These are phyloP conservation scores for Manduca sexta DNA, from an alignment of 1,140 invertebrate species.

Conservation along the genomic window DNA sequence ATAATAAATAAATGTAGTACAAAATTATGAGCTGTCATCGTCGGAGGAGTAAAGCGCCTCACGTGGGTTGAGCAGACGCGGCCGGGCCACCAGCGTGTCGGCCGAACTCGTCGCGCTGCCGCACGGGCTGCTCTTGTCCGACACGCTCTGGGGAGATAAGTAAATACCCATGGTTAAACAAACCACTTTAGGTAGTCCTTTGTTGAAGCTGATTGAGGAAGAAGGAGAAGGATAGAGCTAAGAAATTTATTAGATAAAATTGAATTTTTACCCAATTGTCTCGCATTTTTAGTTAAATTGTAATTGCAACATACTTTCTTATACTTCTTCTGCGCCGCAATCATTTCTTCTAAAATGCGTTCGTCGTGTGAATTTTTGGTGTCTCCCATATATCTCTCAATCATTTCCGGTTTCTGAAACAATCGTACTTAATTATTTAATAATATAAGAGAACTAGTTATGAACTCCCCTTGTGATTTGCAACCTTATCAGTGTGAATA, in stretches of 20 bases:
- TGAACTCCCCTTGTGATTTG: no score
- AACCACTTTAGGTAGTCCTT: neutral
- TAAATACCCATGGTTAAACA: conserved; percentile 2
- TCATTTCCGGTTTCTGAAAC: conserved; percentile 49
- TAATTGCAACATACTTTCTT: conserved; percentile 30
- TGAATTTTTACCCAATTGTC: no score
- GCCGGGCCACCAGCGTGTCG: conserved; percentile 44
- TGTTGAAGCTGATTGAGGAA: neutral
- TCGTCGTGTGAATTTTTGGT: conserved; percentile 28
- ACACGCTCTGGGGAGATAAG: conserved; percentile 4
- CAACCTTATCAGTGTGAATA: no score
- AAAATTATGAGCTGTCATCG: conserved; percentile 26
- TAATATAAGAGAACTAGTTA: no score
- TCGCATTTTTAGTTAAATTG: no score
- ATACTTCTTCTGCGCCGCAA: conserved; percentile 29
- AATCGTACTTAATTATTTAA: neutral
- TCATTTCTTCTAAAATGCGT: conserved; percentile 30
- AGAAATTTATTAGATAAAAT: neutral
- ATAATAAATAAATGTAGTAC: conserved; percentile 18
- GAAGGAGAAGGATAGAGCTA: no score
- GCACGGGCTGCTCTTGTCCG: conserved; percentile 19
- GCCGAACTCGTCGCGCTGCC: conserved; percentile 44
- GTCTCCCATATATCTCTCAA: conserved; percentile 58
- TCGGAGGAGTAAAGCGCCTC: conserved; percentile 46
- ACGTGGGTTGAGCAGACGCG: conserved; percentile 32